Conservation (phyloP, 2,113 vertebrate genomes). For the Odontesthes bonariensis region DNA sequence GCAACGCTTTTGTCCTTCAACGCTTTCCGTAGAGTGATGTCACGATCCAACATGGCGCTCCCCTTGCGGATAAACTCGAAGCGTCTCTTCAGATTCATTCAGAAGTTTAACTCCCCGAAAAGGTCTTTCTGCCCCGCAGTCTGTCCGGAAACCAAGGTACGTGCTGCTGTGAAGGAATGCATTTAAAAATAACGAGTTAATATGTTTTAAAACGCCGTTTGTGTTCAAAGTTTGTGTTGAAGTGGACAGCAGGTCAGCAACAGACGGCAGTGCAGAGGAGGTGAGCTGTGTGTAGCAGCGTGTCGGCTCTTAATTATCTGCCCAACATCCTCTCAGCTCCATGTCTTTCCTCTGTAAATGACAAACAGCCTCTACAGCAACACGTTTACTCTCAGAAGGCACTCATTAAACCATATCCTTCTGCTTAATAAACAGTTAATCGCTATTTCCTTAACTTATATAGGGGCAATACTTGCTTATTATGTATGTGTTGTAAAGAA, state of each 20-base stretch:
- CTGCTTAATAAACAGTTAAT: too few species aligned
- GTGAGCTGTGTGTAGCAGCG: background rate
- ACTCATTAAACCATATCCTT: too few species aligned
- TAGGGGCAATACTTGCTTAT: too few species aligned
- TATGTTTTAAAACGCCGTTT: background rate
- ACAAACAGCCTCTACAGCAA: too few species aligned
- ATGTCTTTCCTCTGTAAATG: too few species aligned
- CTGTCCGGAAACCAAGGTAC: slow-evolving; percentile 52
- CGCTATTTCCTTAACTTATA: too few species aligned
- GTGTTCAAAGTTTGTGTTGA: too few species aligned
- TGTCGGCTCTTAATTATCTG: too few species aligned
- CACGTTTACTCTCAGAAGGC: too few species aligned
- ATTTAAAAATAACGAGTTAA: too few species aligned
- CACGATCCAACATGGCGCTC: slow-evolving; percentile 79
- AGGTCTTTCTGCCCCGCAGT: slow-evolving; percentile 30
- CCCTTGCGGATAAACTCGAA: slow-evolving; percentile 57
- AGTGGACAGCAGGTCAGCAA: background rate
- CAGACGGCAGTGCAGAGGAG: background rate
- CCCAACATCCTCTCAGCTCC: too few species aligned
- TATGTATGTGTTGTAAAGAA: too few species aligned
- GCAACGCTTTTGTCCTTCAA: slow-evolving; percentile 29
- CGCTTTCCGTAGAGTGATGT: slow-evolving; percentile 67
- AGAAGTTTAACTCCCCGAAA: slow-evolving; percentile 8
- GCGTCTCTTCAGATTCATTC: slow-evolving; percentile 50
- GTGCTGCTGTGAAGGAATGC: background rate